Evolutionary conservation across 2,113 vertebrate genomes (phyloP), one percentile per base, ranked within the genome.

Genomic region (Crocuta crocuta): DNA sequence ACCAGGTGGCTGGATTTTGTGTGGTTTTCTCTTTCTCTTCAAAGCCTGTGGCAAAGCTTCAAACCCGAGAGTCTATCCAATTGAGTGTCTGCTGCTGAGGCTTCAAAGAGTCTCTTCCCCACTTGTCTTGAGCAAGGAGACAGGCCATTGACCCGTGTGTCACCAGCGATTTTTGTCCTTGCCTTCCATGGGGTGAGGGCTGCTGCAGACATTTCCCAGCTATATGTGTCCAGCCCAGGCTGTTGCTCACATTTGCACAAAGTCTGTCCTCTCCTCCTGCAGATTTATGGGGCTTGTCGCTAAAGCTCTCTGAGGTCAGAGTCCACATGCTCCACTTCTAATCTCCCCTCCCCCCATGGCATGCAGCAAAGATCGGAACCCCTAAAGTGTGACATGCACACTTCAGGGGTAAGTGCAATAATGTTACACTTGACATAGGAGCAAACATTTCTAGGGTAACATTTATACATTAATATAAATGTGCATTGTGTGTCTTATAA

Each of bases 41-140:
- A 71, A 68, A 89, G 93, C 68, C 70, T 4, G 15, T 2, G 1
- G 70, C 89, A 61, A 48, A 79, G 28, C 92, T 95, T 63, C 82
- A 55, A 43, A 48, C 31, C 45, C 4, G 8, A 87, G 82, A 7
- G 9, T 55, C 80, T 45, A 3, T 76, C 63, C 63, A 7, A 8
- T 6, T 6, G 24, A 71, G 16, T 1, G 12, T 45, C 26, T 68
- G 61, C 23, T 55, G 53, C 53, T 0, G 31, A 63, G 33, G 24
- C 83, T 92, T 89, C 70, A 28, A 33, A 96, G 74, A 43, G n/a
- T 45, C 45, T 85, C 61, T 79, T 74, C 43, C 7, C 24, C 53
- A 53, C 86, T 91, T 92, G 79, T 97, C 78, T 86, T 19, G 55
- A 80, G 55, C 68, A 48, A 85, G 68, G 78, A 94, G 89, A 86